Base-by-base conservation (phyloP, 2,888 invertebrate genomes). In the Portevinia maculata region DNA sequence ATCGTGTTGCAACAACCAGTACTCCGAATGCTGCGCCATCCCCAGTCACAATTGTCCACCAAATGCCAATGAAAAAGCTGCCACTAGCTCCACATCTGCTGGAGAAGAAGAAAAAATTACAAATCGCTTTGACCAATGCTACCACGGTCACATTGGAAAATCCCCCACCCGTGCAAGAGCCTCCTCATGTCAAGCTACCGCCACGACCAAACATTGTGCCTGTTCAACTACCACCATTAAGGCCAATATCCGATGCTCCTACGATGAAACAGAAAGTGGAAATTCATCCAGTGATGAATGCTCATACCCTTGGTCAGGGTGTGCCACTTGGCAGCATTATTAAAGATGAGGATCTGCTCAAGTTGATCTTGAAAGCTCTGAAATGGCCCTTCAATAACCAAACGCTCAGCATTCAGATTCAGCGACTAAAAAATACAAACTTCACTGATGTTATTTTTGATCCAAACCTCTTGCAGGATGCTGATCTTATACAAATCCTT, bases 321-420 rank as follows among this genome's bases (percentile, higher is more conserved):
- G 86, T 90, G 50, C 86, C 88, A 19, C 84, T 90, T 39, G 90
- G 90, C 1, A 88, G 88, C 71, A 89, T 90, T 4, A 90, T 90
- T 24, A 88, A 89, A 44, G 90, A 90, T 86, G 86, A 88, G 7
- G 91, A 90, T 71, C 85, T 90, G n/a, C 71, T 90, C 8, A 89
- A 87, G 62, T 86, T 90, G n/a, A 91, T 90, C 67, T 84, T 91
- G 3, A 90, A 90, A 76, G 90, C 91, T 0, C 84, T 90, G 0
- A 90, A 91, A 84, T 90, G 90, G 90, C 89, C 90, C 4, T 87
- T 87, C 15, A 88, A 86, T 28, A 85, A 85, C 24, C 86, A 86
- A 11, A 89, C 88, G 32, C 85, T 89, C 55, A 87, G 88, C 1
- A 78, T 86, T 57, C 90, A 90, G 86, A 88, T 90, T 76, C 79